Evolutionary conservation across 2,797 vertebrate genomes (phyloP), one percentile per base, ranked within the genome.

Genomic region (Halcyon badia): DNA sequence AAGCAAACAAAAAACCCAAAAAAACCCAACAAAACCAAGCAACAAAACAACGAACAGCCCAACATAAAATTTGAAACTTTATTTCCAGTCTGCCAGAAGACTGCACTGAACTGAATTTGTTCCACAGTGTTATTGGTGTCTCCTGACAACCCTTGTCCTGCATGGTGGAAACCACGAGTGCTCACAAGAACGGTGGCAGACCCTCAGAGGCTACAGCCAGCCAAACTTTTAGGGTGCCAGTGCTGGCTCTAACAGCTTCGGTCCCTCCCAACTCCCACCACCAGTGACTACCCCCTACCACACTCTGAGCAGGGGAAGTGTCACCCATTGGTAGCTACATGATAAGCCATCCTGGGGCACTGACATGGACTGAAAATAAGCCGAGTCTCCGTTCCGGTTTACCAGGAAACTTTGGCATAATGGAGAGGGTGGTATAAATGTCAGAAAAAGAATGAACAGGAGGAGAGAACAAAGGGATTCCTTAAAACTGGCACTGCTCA

Each of bases 81-180:
- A 44, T 24, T 60, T 72, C 54, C 42, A 46, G 48, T 51, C 46
- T 68, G 18, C 10, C 77, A 37, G 25, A 71, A 66, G 28, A 42
- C 8, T 35, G 35, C 83, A 77, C 11, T 42, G 30, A 42, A 51
- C 20, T 49, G 35, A 7, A 31, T 20, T n/a, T 56, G 28, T 44
- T 72, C 41, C 24, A n/a, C 20, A 10, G 30, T 1, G 15, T 52
- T 61, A 35, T 0, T 2, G 2, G 37, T 48, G 26, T 54, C 68
- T 54, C 39, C 66, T 46, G 44, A 48, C 24, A 41, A 2, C 8
- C 42, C 42, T 6, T 35, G 10, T 21, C 25, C 48, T 56, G 13
- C 17, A 2, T 0, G 7, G 20, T 37, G 11, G n/a, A 46, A 41
- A 65, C 46, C 1, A 20, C 1, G 2, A 69, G 35, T 0, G 0